Base-by-base conservation (phyloP, 1,140 invertebrate genomes). In the Ridgeia piscesae region DNA sequence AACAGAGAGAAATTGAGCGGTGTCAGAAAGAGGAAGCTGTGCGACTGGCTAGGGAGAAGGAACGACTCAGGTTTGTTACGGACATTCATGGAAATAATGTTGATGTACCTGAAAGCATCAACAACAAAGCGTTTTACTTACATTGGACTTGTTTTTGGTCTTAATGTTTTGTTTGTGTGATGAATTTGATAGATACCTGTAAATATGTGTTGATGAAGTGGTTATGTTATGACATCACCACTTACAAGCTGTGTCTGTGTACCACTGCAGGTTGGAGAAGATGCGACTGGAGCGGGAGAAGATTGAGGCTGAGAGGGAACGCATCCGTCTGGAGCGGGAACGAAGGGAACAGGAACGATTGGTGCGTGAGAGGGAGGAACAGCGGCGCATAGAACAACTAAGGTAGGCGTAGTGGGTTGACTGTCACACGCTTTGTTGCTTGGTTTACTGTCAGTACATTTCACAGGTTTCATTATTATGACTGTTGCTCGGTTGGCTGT, bases 291-390 rank as follows among this genome's bases (percentile, higher is more conserved):
- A 98, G 94, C 96, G 97, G 33, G 98, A 98, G 94, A 97, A 93
- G 48, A 33, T 95, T 34, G 94, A 98, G 94, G 97, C 97, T 50
- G 98, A 98, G 95, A 95, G 92, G 27, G 93, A 93, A 33, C 89
- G 93, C 11, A 93, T 94, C 91, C 97, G 97, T 90, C 95, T 98
- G 91, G 98, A 98, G 95, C 96, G 98, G 6, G 98, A 98, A 95
- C 96, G 97, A 58, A 97, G 98, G 89, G 98, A 98, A 95, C 96
- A 98, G 33, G 98, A 98, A 94, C 97, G 98, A 94, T 96, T 98
- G 34, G 98, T 98, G 94, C 96, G 98, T 91, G 98, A 98, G 94
- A 97, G 97, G 94, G 96, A 98, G 93, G 98, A 98, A 94, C 95
- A 98, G 88, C 97, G 98, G 95, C 96, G 98, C 92, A 92, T 93